phyloP scores from a whole-genome alignment of 2,797 vertebrate genomes.

The Rhadinocentrus ornatus region DNA sequence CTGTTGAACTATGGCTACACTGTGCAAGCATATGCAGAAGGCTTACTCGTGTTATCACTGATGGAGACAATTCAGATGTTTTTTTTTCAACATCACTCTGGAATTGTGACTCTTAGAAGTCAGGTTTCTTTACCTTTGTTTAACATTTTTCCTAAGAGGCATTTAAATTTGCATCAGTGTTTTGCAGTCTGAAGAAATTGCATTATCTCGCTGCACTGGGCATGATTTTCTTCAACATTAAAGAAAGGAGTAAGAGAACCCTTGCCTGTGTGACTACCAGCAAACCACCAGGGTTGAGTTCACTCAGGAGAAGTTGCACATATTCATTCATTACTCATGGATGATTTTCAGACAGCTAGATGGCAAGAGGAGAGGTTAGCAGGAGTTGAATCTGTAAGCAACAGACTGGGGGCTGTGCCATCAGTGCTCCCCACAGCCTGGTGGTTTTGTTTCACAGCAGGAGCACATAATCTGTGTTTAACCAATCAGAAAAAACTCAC shows the following conservation, averaged over 20 bases:
- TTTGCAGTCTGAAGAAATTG: conserved; percentile 32
- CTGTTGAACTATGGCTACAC: neutral
- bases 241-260: conserved; percentile 4
- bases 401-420: conserved; percentile 23
- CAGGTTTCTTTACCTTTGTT: conserved; percentile 12
- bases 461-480: conserved; percentile 28
- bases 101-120: neutral
- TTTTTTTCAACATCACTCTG: neutral
- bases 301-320: conserved; percentile 18
- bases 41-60: neutral
- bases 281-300: conserved; percentile 9
- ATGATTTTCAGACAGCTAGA: conserved; percentile 7
- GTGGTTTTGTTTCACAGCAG: conserved; percentile 34
- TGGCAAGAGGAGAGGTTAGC: conserved; percentile 3
- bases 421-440: conserved; percentile 13
- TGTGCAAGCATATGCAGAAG: neutral
- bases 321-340: conserved; percentile 27
- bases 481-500: conserved; percentile 30
- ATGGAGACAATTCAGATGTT: neutral
- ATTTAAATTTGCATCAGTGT: conserved; percentile 32
- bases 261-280: conserved; percentile 17
- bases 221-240: conserved; percentile 29
- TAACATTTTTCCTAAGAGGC: neutral
- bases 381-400: conserved; percentile 23
- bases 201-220: conserved; percentile 23